phyloP scores from a whole-genome alignment of 2,888 invertebrate species.

The Dioctria rufipes region DNA sequence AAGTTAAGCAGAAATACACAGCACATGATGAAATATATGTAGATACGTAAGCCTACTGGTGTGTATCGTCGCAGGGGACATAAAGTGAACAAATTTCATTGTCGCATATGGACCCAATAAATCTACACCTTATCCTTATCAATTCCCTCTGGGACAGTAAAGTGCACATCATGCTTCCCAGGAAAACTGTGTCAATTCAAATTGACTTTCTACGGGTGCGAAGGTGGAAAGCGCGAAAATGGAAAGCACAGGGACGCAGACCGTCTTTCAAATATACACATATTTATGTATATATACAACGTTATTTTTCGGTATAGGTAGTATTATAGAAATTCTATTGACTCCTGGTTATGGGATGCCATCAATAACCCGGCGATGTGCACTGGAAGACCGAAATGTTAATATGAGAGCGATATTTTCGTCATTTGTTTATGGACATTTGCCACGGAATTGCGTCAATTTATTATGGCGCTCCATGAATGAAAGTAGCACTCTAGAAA shows the following conservation, averaged over 20 bases:
- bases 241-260: constrained; percentile 10
- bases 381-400: constrained; percentile 9
- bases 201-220: constrained; percentile 40
- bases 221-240: background rate
- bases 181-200: constrained; percentile 40
- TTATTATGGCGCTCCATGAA: constrained; percentile 30
- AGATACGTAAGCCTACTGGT: too few relatives aligned
- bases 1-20: background rate
- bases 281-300: background rate
- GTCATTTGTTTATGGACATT: constrained; percentile 51
- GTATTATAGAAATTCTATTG: constrained; percentile 49
- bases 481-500: constrained; percentile 36
- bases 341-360: constrained; percentile 38
- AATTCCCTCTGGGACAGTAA: constrained; percentile 22
- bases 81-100: background rate
- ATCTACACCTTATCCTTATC: constrained; percentile 37
- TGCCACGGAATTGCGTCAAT: constrained; percentile 49
- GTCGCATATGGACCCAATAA: constrained; percentile 41
- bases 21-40: background rate
- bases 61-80: background rate
- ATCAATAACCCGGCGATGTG: constrained; percentile 39
- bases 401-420: constrained; percentile 39
- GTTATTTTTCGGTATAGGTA: background rate
- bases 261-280: constrained; percentile 1
- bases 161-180: constrained; percentile 37